phyloP scores from a whole-genome alignment of 2,888 invertebrate species.

The Gymnosoma rotundatum region DNA sequence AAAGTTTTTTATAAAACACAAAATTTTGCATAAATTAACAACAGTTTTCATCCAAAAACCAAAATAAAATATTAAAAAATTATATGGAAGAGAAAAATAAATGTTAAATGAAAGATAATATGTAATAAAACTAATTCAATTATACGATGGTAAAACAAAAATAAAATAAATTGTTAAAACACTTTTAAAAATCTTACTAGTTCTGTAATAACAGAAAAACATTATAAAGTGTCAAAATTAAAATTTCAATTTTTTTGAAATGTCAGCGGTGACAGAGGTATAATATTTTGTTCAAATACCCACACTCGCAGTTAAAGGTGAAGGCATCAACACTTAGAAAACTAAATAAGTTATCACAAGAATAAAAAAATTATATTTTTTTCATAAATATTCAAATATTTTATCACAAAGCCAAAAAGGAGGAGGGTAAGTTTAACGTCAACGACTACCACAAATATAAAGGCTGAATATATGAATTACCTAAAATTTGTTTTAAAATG shows the following conservation, averaged over 20 bases:
- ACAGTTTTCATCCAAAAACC: no score
- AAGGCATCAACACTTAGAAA: background rate
- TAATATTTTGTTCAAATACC: background rate
- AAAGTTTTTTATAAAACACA: no score
- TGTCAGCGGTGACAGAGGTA: conserved; percentile 69
- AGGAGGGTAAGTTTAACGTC: background rate
- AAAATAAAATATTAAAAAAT: no score
- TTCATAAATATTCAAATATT: background rate
- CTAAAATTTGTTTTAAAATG: conserved; percentile 51
- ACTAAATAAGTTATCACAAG: background rate
- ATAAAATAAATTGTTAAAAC: no score
- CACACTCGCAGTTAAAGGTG: background rate
- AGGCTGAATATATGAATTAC: conserved; percentile 19
- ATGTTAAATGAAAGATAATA: no score
- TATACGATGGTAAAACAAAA: no score
- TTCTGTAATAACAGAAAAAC: conserved; percentile 44
- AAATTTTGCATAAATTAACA: no score
- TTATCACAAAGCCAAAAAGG: background rate
- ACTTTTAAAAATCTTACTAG: background rate
- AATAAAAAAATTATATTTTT: background rate
- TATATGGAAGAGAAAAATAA: no score
- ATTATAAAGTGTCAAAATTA: conserved; percentile 77
- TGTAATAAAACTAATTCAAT: no score
- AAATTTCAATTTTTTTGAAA: conserved; percentile 79
- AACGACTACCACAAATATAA: conserved; percentile 5